These are phyloP conservation scores for Psittacula echo DNA, from an alignment of 2,797 vertebrate genomes.

Conservation along the genomic window DNA sequence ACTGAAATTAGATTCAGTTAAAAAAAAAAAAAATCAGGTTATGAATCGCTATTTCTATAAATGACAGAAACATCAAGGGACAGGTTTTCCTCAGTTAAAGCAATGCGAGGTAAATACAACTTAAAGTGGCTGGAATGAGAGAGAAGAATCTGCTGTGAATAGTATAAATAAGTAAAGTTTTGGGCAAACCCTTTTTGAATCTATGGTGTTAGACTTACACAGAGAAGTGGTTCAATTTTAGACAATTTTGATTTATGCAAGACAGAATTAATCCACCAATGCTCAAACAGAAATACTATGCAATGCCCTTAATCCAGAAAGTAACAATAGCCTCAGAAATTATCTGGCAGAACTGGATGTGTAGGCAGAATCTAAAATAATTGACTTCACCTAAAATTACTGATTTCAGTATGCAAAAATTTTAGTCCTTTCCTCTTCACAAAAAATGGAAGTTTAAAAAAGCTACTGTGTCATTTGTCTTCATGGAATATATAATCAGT, in stretches of 20 bases:
- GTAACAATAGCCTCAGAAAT: not conserved
- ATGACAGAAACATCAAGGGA: not conserved
- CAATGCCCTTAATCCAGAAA: not conserved
- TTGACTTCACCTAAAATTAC: not conserved
- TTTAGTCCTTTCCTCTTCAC: not conserved
- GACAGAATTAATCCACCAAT: not conserved
- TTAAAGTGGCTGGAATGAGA: not conserved
- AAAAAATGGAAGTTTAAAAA: not conserved
- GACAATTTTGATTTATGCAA: not conserved
- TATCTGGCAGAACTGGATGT: not conserved
- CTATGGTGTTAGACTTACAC: not conserved
- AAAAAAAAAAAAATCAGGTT: not conserved
- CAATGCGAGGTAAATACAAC: not conserved
- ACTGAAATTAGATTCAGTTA: not conserved
- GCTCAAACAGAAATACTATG: not conserved
- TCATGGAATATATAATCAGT: not conserved
- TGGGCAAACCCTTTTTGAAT: not conserved
- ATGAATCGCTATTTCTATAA: not conserved
- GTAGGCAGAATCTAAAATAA: not conserved
- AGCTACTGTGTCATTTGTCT: not conserved
- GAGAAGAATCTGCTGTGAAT: not conserved
- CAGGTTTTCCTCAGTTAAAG: not conserved
- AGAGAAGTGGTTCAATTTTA: not conserved
- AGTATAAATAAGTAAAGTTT: conserved; percentile 3
- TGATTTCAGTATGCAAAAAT: not conserved